Percentiles rank a stretch among this genome's conserved stretches.
Evolutionary conservation across 2,797 vertebrate genomes (phyloP).

Genomic region (Sebastes jordani): DNA sequence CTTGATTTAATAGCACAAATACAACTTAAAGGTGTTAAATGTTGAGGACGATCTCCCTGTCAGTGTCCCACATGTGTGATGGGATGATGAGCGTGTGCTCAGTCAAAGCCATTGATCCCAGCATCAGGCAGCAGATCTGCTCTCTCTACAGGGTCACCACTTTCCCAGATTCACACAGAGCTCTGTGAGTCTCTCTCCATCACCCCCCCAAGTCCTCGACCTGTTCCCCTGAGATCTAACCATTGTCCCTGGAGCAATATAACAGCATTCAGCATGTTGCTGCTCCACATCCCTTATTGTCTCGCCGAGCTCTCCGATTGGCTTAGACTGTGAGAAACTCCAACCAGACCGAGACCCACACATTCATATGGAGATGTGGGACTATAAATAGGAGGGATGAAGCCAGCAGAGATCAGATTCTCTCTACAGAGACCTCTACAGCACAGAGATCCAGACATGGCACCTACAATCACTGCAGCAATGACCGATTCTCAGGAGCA

Average conservation of each 20-base stretch:
- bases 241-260: slow-evolving; percentile 56
- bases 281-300: slow-evolving; percentile 66
- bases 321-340: slow-evolving; percentile 88
- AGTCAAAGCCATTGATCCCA: slow-evolving; percentile 31
- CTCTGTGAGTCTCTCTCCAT: slow-evolving; percentile 16
- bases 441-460: slow-evolving; percentile 61
- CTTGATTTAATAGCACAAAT: background rate
- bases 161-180: slow-evolving; percentile 68
- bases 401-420: slow-evolving; percentile 55
- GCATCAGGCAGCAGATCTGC: slow-evolving; percentile 42
- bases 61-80: background rate
- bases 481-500: slow-evolving; percentile 58
- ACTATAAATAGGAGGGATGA: slow-evolving; percentile 82
- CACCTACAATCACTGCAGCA: slow-evolving; percentile 52
- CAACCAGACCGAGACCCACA: slow-evolving; percentile 79
- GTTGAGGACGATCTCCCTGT: background rate
- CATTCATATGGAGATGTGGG: slow-evolving; percentile 81
- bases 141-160: slow-evolving; percentile 57
- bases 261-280: slow-evolving; percentile 24
- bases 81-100: slow-evolving; percentile 39
- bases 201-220: slow-evolving; percentile 31
- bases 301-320: slow-evolving; percentile 77
- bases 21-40: background rate
- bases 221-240: slow-evolving; percentile 58
- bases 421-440: slow-evolving; percentile 61